These are phyloP conservation scores for Chelon labrosus DNA, from an alignment of 2,797 vertebrate species.

Conservation along the genomic window DNA sequence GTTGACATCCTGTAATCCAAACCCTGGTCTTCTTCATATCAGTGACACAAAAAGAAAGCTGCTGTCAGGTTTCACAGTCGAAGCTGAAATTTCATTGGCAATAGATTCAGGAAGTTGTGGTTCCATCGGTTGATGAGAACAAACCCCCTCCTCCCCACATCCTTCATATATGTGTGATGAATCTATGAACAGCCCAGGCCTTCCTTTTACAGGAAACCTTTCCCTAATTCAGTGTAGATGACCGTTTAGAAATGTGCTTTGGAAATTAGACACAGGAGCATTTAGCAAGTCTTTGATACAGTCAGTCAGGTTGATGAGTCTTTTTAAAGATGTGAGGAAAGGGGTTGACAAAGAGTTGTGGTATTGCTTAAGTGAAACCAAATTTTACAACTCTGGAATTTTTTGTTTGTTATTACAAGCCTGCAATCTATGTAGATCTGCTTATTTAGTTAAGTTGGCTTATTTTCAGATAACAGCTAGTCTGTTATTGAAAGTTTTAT, in stretches of 20 bases:
- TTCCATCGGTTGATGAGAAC: background rate
- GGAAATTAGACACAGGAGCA: background rate
- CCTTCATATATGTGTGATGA: constrained; percentile 23
- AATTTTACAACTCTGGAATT: background rate
- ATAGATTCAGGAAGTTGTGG: constrained; percentile 63
- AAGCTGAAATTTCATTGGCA: constrained; percentile 37
- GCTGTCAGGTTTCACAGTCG: background rate
- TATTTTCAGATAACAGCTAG: background rate
- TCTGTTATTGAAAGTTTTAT: background rate
- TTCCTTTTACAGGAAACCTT: constrained; percentile 36
- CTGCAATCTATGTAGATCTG: background rate
- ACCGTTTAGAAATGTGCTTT: background rate
- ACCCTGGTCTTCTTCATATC: too few species aligned
- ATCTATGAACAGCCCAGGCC: background rate
- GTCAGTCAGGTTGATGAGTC: background rate
- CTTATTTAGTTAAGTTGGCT: background rate
- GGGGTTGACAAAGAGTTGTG: background rate
- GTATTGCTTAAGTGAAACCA: background rate
- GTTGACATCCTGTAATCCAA: too few species aligned
- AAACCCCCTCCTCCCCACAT: constrained; percentile 40
- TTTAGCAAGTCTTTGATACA: background rate
- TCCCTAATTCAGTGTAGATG: background rate
- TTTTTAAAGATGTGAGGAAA: background rate
- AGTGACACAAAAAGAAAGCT: background rate
- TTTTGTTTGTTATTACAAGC: too few species aligned